phyloP scores from a whole-genome alignment of 2,888 invertebrate species.

The Cyclophora albipunctata region DNA sequence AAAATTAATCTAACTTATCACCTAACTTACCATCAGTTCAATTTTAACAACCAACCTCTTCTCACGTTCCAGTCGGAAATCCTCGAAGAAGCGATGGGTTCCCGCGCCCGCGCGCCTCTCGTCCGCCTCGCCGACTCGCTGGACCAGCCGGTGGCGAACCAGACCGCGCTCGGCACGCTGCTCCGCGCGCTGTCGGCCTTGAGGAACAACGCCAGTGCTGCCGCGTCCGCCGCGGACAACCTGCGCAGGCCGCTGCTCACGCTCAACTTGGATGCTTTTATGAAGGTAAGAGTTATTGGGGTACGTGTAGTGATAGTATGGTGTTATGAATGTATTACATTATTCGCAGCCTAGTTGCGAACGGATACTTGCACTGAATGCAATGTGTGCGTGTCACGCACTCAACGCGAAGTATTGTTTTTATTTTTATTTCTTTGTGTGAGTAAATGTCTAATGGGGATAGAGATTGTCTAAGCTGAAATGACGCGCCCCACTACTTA shows the following conservation, averaged over 20 bases:
- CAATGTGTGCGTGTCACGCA: too few species aligned
- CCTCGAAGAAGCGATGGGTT: conserved; percentile 83
- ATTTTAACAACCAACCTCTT: too few species aligned
- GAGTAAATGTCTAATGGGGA: too few species aligned
- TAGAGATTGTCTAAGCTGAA: too few species aligned
- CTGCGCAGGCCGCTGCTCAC: conserved; percentile 82
- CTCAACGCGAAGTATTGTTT: too few species aligned
- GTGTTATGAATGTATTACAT: conserved; percentile 1
- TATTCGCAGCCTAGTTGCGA: too few species aligned
- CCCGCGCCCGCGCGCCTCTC: conserved; percentile 81
- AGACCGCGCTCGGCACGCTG: conserved; percentile 82
- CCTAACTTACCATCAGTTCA: too few species aligned
- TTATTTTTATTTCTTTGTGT: too few species aligned
- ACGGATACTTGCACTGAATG: too few species aligned
- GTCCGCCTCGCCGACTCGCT: conserved; percentile 84
- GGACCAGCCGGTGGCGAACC: conserved; percentile 85
- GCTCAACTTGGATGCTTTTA: conserved; percentile 78
- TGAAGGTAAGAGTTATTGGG: conserved; percentile 42
- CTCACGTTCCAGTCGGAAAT: conserved; percentile 78
- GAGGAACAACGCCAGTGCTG: conserved; percentile 83
- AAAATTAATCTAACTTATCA: too few species aligned
- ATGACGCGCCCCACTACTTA: too few species aligned
- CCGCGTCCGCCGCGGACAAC: conserved; percentile 84
- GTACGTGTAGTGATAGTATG: background rate
- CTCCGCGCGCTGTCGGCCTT: conserved; percentile 81